Base-by-base conservation (phyloP, 2,888 invertebrate species). In the Plebejus anna region DNA sequence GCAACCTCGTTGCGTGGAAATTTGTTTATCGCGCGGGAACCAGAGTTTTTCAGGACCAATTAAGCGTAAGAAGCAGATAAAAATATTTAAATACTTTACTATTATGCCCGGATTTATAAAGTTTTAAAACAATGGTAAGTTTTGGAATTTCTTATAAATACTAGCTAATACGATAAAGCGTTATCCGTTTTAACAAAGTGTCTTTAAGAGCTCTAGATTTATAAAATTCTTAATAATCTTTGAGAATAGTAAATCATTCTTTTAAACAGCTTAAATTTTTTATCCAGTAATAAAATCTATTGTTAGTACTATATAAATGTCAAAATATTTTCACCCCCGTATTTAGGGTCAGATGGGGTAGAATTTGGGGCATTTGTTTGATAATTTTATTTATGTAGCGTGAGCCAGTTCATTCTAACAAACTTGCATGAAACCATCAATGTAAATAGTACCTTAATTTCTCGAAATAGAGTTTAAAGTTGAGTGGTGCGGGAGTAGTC, bases 381-480 rank as follows among this genome's bases (percentile, higher is more conserved):
- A 83, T 87, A 92, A 92, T 92, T 92, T 90, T 88, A 93, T 93
- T 93, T 93, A 93, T 92, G 92, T 85, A 83, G 87, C 92, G 89
- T 92, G 88, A 89, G 87, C 84, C 83, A 83, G 82, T 84, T 81
- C 84, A 85, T 88, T 51, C 82, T 84, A 84, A 86, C 71, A 76
- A 78, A 73, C 76, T 78, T 76, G 84, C 78, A 83, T 85, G 80
- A 81, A 80, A 81, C 80, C 2, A 36, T 82, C 51, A 66, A 47
- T 51, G 51, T 51, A 78, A 70, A 75, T 36, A 11, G 13, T 5
- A 66, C 66, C 66, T 36, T 36, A 16, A 4, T 4, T 0, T 13
- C 13, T 16, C 0, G 1, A 32, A 36, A 66, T 66, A 66, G 32
- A 36, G 32, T 16, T 66, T 1, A 13, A 16, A 66, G 1, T 66